phyloP scores from a whole-genome alignment of 2,888 invertebrate species.

The Orthosia gothica region DNA sequence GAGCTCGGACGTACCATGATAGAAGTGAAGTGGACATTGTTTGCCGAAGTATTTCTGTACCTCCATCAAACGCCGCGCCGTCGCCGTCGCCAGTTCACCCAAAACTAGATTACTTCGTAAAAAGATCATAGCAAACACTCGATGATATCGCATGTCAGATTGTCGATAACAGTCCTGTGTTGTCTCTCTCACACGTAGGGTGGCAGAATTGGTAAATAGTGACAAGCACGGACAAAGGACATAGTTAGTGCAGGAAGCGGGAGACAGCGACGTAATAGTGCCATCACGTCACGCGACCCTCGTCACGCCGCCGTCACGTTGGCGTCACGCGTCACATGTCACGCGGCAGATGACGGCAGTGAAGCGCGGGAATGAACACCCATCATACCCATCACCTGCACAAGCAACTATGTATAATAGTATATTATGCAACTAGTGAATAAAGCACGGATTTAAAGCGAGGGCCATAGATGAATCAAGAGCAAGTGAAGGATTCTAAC shows the following conservation, averaged over 20 bases:
- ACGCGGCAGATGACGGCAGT: constrained; percentile 2
- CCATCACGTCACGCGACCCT: constrained; percentile 46
- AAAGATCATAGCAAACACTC: constrained; percentile 15
- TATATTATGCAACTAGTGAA: no score
- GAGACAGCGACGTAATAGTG: constrained; percentile 37
- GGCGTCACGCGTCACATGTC: constrained; percentile 50
- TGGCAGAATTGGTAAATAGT: not conserved
- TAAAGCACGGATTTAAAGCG: no score
- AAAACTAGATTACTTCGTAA: constrained; percentile 11
- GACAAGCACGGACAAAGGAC: constrained; percentile 30
- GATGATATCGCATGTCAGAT: constrained; percentile 4
- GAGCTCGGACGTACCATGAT: not conserved
- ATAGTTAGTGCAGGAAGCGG: constrained; percentile 38
- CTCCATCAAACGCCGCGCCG: constrained; percentile 19
- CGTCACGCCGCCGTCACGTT: constrained; percentile 39
- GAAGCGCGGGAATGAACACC: no score
- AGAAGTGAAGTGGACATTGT: constrained; percentile 3
- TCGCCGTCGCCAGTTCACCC: constrained; percentile 1
- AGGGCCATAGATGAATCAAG: no score
- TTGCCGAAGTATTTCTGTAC: constrained; percentile 15
- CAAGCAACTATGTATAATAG: not conserved
- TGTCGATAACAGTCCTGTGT: constrained; percentile 12
- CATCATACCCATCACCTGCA: not conserved
- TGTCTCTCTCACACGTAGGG: constrained; percentile 5
- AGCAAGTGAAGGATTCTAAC: no score